Base-by-base conservation (phyloP, 2,888 invertebrate species). In the Himalopsyche japonica region DNA sequence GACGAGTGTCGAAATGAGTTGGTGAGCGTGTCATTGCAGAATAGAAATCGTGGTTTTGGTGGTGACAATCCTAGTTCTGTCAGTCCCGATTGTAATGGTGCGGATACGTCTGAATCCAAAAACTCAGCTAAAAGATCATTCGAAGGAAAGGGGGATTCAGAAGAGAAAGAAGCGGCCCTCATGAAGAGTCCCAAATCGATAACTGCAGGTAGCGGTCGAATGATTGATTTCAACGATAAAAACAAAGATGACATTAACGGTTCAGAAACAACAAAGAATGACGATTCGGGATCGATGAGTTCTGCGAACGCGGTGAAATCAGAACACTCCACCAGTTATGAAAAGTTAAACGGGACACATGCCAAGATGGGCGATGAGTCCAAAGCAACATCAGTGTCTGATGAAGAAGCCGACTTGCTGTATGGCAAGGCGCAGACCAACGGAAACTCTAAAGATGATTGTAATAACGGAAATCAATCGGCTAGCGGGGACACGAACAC, bases 341-440 rank as follows among this genome's bases (percentile, higher is more conserved):
- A 86, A 48, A 86, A 86, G 47, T 30, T 86, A 10, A 86, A 86
- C 82, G 86, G 86, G 0, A 84, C 84, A 18, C 84, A 85, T 57
- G 82, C 84, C 32, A 86, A 86, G 30, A 84, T 81, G n/a, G 85
- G 85, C 48, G 85, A 86, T 43, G 85, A 86, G 37, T 86, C 86
- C 32, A 85, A 86, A 82, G 86, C 86, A 0, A 83, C 85, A 10
- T 86, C 86, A 15, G 80, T 86, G 76, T 86, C 87, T 2, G 84
- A 84, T 27, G 87, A 87, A 32, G 87, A 86, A 6, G 85, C 82
- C n/a, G 85, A 85, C 18, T 24, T 83, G 80, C 79, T 83, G 18
- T 30, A 47, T 12, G 30, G n/a, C 24, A 27, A 27, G 6, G 57
- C 82, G 4, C 70, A 81, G 6, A 83, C 82, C 76, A 86, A 86